Conservation (phyloP, 2,888 invertebrate genomes). For the Pollenia griseotomentosa region DNA sequence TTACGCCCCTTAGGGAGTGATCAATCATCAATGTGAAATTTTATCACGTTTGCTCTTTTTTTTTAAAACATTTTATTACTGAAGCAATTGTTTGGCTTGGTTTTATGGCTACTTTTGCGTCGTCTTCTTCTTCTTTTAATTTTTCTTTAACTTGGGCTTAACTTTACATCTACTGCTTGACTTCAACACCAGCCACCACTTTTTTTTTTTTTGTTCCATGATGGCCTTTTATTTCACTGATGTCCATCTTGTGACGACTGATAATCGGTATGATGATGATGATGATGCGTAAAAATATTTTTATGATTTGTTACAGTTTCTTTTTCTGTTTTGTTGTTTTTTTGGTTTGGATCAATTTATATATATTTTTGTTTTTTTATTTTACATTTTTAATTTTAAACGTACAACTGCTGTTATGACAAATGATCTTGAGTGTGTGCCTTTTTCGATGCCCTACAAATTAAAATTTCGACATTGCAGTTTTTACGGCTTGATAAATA, state of each 20-base stretch:
- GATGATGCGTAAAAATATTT: constrained; percentile 71
- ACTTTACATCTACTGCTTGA: constrained; percentile 30
- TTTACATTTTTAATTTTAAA: constrained; percentile 14
- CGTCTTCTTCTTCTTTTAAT: not conserved
- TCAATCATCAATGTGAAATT: constrained; percentile 72
- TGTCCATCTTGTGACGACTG: not conserved
- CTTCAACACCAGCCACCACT: constrained; percentile 51
- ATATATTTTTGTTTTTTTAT: constrained; percentile 3
- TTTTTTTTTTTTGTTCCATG: not conserved
- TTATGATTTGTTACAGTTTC: constrained; percentile 72
- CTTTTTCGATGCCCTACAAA: constrained; percentile 53
- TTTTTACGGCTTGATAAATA: constrained; percentile 27
- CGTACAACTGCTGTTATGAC: constrained; percentile 43
- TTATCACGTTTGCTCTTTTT: constrained; percentile 73
- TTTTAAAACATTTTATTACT: constrained; percentile 60
- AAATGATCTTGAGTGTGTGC: constrained; percentile 54
- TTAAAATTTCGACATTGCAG: constrained; percentile 46
- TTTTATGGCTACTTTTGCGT: constrained; percentile 43
- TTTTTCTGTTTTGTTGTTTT: constrained; percentile 51
- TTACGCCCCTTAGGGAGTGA: constrained; percentile 73
- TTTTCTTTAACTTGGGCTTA: too few relatives aligned
- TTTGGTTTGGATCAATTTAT: too few relatives aligned
- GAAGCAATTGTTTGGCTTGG: constrained; percentile 61
- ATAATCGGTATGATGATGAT: constrained; percentile 19
- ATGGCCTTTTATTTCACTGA: too few relatives aligned